phyloP scores from a whole-genome alignment of 1,140 invertebrate genomes.

The Bacillus rossius region DNA sequence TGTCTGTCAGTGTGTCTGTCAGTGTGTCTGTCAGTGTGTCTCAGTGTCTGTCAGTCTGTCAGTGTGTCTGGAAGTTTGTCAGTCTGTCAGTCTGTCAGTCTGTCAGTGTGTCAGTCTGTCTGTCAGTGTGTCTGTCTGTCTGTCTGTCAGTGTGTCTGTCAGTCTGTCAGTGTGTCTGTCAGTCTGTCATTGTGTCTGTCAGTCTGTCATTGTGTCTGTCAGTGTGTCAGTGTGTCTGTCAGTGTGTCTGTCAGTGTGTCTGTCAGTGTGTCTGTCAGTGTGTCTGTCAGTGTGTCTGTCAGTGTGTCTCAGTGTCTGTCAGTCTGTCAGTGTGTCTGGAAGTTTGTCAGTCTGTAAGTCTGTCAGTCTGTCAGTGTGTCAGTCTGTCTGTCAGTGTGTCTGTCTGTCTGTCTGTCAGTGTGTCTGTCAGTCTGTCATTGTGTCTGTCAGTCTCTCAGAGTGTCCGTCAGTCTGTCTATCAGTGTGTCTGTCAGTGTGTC shows the following conservation, averaged over 20 bases:
- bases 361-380: no score
- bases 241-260: conserved; percentile 27
- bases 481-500: conserved; percentile 27
- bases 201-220: no score
- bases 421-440: no score
- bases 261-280: conserved; percentile 29
- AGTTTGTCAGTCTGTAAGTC: no score
- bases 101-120: conserved; percentile 31
- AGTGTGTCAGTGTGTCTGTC: conserved; percentile 23
- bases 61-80: no score
- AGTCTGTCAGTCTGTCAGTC: conserved; percentile 17
- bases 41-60: conserved; percentile 26
- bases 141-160: conserved; percentile 33
- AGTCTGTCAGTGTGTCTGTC: conserved; percentile 26
- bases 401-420: conserved; percentile 22
- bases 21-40: conserved; percentile 26
- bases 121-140: conserved; percentile 26
- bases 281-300: conserved; percentile 32
- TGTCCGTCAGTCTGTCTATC: no score
- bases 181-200: no score
- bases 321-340: conserved; percentile 19
- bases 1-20: conserved; percentile 31
- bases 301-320: conserved; percentile 29
- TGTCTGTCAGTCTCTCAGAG: no score
- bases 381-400: conserved; percentile 19